These are phyloP conservation scores for Cydia splendana DNA, from an alignment of 1,140 invertebrate genomes.

Conservation along the genomic window DNA sequence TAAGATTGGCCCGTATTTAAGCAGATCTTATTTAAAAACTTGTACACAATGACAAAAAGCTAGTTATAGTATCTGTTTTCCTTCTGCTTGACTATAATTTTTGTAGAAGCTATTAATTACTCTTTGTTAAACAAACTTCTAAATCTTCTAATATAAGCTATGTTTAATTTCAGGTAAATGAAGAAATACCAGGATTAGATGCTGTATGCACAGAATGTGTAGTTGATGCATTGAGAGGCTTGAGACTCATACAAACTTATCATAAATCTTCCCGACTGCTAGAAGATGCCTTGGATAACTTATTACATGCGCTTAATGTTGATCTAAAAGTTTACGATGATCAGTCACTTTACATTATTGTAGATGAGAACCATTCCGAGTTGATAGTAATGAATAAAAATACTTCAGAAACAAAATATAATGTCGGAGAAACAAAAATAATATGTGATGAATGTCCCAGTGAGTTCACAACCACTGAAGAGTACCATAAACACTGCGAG, in stretches of 20 bases:
- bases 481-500: conserved; percentile 54
- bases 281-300: conserved; percentile 52
- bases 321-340: conserved; percentile 43
- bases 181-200: conserved; percentile 62
- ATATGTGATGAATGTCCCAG: conserved; percentile 50
- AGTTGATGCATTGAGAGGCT: conserved; percentile 48
- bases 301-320: conserved; percentile 45
- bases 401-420: conserved; percentile 36
- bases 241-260: conserved; percentile 54
- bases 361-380: conserved; percentile 50
- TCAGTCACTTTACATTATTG: conserved; percentile 51
- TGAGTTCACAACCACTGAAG: conserved; percentile 44
- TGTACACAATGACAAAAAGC: no score
- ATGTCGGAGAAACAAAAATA: conserved; percentile 29
- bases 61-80: no score
- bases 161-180: conserved; percentile 51
- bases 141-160: not conserved
- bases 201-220: conserved; percentile 61
- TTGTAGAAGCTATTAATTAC: no score
- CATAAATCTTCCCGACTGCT: conserved; percentile 48
- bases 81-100: no score
- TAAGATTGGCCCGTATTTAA: no score
- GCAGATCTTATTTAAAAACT: no score
- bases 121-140: not conserved
- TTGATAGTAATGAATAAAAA: conserved; percentile 52